Conservation (phyloP, 2,797 vertebrate genomes). For the Iguana delicatissima region DNA sequence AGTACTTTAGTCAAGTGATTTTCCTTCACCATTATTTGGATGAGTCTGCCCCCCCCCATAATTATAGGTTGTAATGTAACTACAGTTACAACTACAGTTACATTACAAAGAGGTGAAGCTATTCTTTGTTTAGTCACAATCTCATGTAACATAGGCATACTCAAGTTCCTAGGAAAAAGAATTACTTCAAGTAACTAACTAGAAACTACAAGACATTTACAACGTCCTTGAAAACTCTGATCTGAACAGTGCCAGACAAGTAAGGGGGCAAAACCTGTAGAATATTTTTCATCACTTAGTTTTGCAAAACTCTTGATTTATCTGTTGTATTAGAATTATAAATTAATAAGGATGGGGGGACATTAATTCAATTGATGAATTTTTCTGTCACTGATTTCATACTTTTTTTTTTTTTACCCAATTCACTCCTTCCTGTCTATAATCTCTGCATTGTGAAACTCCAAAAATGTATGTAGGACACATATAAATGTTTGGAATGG, state of each 20-base stretch:
- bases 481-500: not conserved
- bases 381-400: slow-evolving; percentile 13
- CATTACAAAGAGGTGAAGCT: too few species aligned
- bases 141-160: too few species aligned
- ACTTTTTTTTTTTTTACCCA: not conserved
- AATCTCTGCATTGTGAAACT: not conserved
- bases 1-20: too few species aligned
- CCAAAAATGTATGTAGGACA: slow-evolving; percentile 15
- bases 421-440: not conserved
- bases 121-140: too few species aligned
- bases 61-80: too few species aligned
- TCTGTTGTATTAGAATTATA: not conserved
- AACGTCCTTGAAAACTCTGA: not conserved
- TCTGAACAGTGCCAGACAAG: not conserved
- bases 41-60: too few species aligned
- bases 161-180: too few species aligned
- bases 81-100: too few species aligned
- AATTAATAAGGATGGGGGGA: slow-evolving; percentile 13
- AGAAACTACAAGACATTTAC: too few species aligned
- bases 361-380: slow-evolving; percentile 23
- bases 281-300: slow-evolving; percentile 11
- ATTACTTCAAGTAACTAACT: too few species aligned
- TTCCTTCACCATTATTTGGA: too few species aligned
- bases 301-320: not conserved
- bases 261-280: not conserved